phyloP scores from a whole-genome alignment of 2,113 vertebrate species.

The Perognathus longimembris region DNA sequence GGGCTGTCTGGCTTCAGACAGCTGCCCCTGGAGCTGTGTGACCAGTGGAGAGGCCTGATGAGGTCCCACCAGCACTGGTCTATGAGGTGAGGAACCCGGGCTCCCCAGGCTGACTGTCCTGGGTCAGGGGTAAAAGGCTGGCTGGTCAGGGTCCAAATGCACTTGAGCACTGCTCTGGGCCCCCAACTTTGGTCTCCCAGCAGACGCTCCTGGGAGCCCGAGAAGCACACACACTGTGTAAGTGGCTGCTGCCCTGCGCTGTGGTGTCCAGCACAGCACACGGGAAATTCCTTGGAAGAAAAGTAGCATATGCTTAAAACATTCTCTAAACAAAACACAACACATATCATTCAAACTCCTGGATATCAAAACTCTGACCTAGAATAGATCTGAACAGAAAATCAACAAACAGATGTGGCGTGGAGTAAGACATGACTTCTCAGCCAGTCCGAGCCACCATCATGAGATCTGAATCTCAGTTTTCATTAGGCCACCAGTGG shows the following conservation, averaged over 20 bases:
- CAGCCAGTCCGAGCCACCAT: background rate
- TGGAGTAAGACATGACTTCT: background rate
- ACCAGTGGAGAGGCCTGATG: background rate
- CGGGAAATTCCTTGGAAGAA: background rate
- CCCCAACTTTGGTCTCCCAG: background rate
- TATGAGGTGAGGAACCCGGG: too few species aligned
- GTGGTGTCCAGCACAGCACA: background rate
- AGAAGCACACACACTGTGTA: fast-evolving
- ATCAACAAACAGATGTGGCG: background rate
- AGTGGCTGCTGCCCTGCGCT: background rate
- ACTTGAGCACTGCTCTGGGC: background rate
- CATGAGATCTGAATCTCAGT: background rate
- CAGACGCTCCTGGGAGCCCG: background rate
- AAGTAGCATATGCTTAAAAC: background rate
- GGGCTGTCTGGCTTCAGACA: too few species aligned
- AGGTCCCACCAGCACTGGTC: background rate
- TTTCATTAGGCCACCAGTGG: background rate
- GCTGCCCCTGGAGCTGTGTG: too few species aligned
- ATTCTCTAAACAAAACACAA: slow-evolving; percentile 17
- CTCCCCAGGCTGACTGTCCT: too few species aligned
- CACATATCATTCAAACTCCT: slow-evolving; percentile 9
- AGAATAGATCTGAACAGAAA: slow-evolving; percentile 3
- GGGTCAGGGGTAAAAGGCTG: background rate
- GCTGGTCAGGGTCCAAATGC: background rate
- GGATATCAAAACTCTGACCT: background rate